A percentile compares a stretch with the other conserved stretches of the same genome.
Conservation (phyloP, 2,797 vertebrate species). For the Chelidonichthys spinosus region DNA sequence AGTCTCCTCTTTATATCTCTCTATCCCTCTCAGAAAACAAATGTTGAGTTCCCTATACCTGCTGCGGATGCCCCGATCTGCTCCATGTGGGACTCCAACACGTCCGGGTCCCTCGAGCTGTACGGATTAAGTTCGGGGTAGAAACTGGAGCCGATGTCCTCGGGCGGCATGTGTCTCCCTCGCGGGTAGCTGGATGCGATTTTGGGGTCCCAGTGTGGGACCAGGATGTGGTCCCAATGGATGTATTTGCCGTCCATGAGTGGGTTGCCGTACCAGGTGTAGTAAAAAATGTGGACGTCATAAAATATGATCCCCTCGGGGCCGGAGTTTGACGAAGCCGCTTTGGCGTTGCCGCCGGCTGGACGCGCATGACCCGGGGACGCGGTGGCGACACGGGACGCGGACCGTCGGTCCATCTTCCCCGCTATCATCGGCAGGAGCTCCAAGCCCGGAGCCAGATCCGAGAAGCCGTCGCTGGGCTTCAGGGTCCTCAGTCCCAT, state of each 20-base stretch:
- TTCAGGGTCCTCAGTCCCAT: conserved; percentile 92
- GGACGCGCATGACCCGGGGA: conserved; percentile 73
- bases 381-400: conserved; percentile 72
- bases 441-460: conserved; percentile 85
- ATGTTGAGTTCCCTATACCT: conserved; percentile 74
- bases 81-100: conserved; percentile 90
- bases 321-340: conserved; percentile 75
- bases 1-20: conserved; percentile 4
- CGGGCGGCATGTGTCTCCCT: conserved; percentile 90
- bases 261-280: conserved; percentile 89
- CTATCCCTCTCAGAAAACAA: not conserved
- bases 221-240: conserved; percentile 93
- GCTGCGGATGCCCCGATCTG: conserved; percentile 90
- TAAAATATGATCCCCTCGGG: conserved; percentile 85
- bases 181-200: conserved; percentile 92
- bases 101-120: conserved; percentile 90
- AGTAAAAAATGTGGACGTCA: conserved; percentile 91
- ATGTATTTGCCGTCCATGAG: conserved; percentile 85
- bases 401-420: conserved; percentile 80
- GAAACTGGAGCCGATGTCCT: conserved; percentile 91
- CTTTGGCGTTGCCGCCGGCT: conserved; percentile 68
- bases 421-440: conserved; percentile 81
- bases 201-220: conserved; percentile 94
- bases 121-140: conserved; percentile 90
- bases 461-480: conserved; percentile 87